A percentile compares a stretch with the other conserved stretches of the same genome.
These are phyloP conservation scores for Heterodera carotae DNA, from an alignment of 1,140 invertebrate species.

Conservation along the genomic window DNA sequence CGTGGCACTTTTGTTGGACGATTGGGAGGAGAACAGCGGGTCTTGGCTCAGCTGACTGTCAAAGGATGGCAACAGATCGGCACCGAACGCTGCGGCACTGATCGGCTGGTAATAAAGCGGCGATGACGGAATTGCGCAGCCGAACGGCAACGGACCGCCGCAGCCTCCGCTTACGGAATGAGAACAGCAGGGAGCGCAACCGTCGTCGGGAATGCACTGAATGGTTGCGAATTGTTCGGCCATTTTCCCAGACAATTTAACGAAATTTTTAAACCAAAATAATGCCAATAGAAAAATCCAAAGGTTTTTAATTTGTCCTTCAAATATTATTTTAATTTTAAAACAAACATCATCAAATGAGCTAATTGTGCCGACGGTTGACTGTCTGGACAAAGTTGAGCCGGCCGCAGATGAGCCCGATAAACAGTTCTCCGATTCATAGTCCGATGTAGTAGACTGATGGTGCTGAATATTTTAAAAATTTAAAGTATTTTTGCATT, in stretches of 20 bases:
- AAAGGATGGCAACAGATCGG: slow-evolving; percentile 11
- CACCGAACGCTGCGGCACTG: not conserved
- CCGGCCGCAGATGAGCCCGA: slow-evolving; percentile 30
- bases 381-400: slow-evolving; percentile 53
- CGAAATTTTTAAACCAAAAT: not conserved
- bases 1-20: slow-evolving; percentile 24
- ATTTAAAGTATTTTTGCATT: too few relatives aligned
- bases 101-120: not conserved
- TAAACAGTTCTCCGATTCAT: slow-evolving; percentile 48
- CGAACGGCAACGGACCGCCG: not conserved
- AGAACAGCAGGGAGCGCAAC: not conserved
- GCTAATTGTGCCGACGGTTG: slow-evolving; percentile 59
- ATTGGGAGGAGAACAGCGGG: slow-evolving; percentile 28
- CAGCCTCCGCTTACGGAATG: not conserved
- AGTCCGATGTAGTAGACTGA: slow-evolving; percentile 67
- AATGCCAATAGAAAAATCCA: not conserved
- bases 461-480: slow-evolving; percentile 69
- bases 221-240: not conserved
- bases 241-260: too few relatives aligned
- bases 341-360: slow-evolving; percentile 57
- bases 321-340: not conserved
- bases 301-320: not conserved
- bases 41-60: slow-evolving; percentile 29
- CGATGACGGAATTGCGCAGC: not conserved
- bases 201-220: slow-evolving; percentile 29